These are phyloP conservation scores for Catharus minimus DNA, from an alignment of 2,113 vertebrate species.

Conservation along the genomic window DNA sequence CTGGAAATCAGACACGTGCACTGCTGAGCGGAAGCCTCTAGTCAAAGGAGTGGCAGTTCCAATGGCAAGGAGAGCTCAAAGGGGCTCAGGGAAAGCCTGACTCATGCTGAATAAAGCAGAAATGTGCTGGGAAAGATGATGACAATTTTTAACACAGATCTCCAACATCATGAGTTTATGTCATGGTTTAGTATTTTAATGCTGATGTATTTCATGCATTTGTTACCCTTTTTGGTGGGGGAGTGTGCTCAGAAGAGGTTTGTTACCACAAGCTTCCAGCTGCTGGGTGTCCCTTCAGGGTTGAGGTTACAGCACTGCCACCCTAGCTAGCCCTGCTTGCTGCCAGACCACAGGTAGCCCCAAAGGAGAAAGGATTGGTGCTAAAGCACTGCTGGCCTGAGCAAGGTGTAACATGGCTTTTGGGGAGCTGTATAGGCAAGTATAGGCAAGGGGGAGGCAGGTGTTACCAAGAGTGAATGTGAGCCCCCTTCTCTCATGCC, in stretches of 20 bases:
- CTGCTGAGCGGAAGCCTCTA: background rate
- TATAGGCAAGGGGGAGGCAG: background rate
- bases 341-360: background rate
- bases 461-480: background rate
- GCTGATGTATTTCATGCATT: background rate
- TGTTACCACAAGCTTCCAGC: background rate
- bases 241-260: background rate
- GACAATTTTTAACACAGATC: background rate
- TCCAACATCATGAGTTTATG: background rate
- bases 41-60: background rate
- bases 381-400: background rate
- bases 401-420: background rate
- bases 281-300: background rate
- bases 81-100: background rate
- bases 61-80: background rate
- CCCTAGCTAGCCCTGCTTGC: rapidly evolving
- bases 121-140: background rate
- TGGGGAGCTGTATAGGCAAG: background rate
- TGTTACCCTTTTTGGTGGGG: background rate
- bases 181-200: background rate
- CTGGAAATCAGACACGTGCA: background rate
- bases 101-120: rapidly evolving
- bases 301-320: background rate
- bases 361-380: background rate
- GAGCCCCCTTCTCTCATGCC: rapidly evolving